These are phyloP conservation scores for Strigamia crassipes DNA, from an alignment of 2,888 invertebrate species.

Conservation along the genomic window DNA sequence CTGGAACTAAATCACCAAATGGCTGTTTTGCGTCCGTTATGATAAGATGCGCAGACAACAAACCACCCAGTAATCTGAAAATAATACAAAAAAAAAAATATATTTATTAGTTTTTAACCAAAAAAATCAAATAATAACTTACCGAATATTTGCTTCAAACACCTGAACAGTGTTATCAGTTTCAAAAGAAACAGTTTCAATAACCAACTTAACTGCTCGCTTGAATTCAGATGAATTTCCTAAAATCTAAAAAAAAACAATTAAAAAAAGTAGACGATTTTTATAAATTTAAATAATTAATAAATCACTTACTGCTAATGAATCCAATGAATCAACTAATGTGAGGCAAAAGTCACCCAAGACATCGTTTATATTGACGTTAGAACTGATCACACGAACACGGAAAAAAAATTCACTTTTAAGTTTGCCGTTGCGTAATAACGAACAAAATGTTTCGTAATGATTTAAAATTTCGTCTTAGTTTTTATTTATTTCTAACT, in stretches of 20 bases:
- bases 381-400: slow-evolving; percentile 62
- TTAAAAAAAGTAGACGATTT: no score
- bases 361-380: slow-evolving; percentile 70
- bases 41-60: slow-evolving; percentile 68
- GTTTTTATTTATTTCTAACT: slow-evolving; percentile 56
- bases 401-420: no score
- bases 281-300: no score
- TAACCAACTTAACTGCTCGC: slow-evolving; percentile 64
- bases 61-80: slow-evolving; percentile 64
- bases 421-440: no score
- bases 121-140: slow-evolving; percentile 45
- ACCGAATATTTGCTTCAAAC: slow-evolving; percentile 69
- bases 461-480: no score
- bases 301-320: slow-evolving; percentile 62
- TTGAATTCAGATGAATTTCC: slow-evolving; percentile 67
- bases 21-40: slow-evolving; percentile 64
- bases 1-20: slow-evolving; percentile 62
- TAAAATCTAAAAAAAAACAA: slow-evolving; percentile 60
- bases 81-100: neutral
- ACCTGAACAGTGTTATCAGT: slow-evolving; percentile 68
- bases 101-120: neutral
- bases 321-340: slow-evolving; percentile 66
- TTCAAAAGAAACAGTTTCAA: slow-evolving; percentile 66
- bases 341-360: slow-evolving; percentile 68
- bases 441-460: no score